phyloP scores from a whole-genome alignment of 2,888 invertebrate genomes.

The Caenorhabditis sp. region DNA sequence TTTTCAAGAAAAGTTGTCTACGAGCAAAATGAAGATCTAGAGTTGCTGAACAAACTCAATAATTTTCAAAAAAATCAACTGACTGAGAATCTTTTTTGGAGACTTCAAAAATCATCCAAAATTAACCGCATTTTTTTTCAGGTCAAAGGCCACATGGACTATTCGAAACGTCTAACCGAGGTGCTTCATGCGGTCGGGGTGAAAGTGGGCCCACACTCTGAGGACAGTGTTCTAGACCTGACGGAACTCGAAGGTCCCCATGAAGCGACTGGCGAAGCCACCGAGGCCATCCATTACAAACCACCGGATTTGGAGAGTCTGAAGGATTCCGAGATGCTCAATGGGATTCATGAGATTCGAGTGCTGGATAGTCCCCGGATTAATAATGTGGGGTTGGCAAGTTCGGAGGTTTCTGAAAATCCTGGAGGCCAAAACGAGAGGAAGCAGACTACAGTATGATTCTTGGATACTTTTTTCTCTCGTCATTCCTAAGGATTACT shows the following conservation, averaged over 20 bases:
- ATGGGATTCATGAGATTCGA: constrained; percentile 37
- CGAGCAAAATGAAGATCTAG: too few species aligned
- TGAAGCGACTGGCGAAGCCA: constrained; percentile 37
- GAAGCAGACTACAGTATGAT: constrained; percentile 20
- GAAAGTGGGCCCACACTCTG: constrained; percentile 66
- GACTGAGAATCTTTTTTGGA: too few species aligned
- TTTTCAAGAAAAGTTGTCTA: too few species aligned
- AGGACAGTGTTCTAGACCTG: constrained; percentile 58
- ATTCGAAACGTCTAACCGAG: constrained; percentile 80
- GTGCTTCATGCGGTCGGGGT: constrained; percentile 80
- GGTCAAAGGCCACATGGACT: constrained; percentile 82
- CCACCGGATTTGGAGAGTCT: not conserved
- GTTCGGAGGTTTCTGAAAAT: too few species aligned
- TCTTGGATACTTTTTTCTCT: too few species aligned
- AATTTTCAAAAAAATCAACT: too few species aligned
- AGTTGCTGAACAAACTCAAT: too few species aligned
- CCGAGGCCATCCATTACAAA: constrained; percentile 53
- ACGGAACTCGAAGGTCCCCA: constrained; percentile 40
- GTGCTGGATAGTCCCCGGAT: constrained; percentile 34
- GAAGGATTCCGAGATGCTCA: not conserved
- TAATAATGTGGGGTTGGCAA: too few species aligned
- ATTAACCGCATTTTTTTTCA: too few species aligned
- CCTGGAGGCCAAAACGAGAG: not conserved
- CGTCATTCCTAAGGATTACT: too few species aligned
- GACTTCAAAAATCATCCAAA: too few species aligned